phyloP scores from a whole-genome alignment of 2,113 vertebrate species.

The Cephalopholis sonnerati region DNA sequence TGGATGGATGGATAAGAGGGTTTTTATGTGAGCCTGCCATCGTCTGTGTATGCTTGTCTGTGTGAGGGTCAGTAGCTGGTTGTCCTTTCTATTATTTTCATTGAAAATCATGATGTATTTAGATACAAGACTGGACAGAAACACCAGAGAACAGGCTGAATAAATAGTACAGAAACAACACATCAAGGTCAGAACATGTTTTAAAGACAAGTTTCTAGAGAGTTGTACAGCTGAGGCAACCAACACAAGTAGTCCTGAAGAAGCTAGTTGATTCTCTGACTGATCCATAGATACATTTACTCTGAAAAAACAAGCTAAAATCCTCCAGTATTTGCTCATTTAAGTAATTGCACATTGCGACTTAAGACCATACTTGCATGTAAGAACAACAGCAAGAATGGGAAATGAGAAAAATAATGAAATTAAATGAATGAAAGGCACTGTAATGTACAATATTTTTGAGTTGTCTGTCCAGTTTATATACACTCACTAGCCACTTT shows the following conservation, averaged over 20 bases:
- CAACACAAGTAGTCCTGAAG: background rate
- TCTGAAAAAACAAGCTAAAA: background rate
- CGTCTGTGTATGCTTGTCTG: background rate
- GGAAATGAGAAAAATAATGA: background rate
- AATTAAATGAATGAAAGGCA: no score
- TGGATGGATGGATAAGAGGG: constrained; percentile 1
- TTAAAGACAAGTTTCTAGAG: background rate
- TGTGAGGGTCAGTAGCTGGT: background rate
- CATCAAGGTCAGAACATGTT: background rate
- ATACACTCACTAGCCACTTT: no score
- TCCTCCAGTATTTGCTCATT: background rate
- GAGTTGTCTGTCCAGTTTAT: no score
- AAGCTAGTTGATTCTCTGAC: background rate
- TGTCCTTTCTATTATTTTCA: constrained; percentile 14
- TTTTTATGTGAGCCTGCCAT: constrained; percentile 16
- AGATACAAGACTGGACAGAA: constrained; percentile 10
- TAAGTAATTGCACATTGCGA: background rate
- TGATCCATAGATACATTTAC: background rate
- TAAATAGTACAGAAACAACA: background rate
- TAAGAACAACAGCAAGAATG: background rate
- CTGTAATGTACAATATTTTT: no score
- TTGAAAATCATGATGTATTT: constrained; percentile 9
- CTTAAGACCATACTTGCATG: no score
- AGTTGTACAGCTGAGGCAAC: background rate
- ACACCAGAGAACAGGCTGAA: constrained; percentile 6